phyloP scores from a whole-genome alignment of 2,113 vertebrate species.

The Barbus barbus region DNA sequence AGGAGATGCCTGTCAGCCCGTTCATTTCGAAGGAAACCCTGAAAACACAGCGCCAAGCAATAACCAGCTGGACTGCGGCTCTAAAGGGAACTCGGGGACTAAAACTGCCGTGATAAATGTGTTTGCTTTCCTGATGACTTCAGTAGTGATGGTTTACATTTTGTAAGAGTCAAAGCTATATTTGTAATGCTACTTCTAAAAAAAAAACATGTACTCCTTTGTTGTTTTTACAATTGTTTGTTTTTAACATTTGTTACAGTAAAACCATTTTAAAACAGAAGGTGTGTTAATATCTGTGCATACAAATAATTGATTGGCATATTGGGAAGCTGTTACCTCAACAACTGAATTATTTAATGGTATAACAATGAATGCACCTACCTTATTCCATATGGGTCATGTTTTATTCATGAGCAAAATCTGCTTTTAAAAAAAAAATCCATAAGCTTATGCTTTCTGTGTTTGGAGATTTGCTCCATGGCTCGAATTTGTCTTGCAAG shows the following conservation, averaged over 20 bases:
- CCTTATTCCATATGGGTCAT: no score
- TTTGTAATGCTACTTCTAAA: background rate
- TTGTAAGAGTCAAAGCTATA: background rate
- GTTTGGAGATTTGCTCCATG: background rate
- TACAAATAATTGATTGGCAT: background rate
- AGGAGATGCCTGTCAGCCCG: slow-evolving; percentile 66
- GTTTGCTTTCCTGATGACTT: slow-evolving; percentile 2
- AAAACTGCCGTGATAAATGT: slow-evolving; percentile 35
- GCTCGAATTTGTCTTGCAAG: background rate
- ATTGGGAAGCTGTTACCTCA: background rate
- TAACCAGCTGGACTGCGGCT: slow-evolving; percentile 65
- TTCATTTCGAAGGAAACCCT: slow-evolving; percentile 76
- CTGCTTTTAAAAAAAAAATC: no score
- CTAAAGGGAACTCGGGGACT: slow-evolving; percentile 22
- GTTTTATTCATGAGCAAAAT: no score
- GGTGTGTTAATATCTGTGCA: background rate
- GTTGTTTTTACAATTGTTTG: background rate
- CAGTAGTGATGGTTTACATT: slow-evolving; percentile 18
- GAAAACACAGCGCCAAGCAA: slow-evolving; percentile 46
- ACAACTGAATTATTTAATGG: background rate
- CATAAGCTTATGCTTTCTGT: background rate
- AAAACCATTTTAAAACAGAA: background rate
- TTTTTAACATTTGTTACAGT: background rate
- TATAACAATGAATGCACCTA: no score
- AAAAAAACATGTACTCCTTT: background rate